Conservation (phyloP, 2,113 vertebrate genomes). For the Oncorhynchus masou region DNA sequence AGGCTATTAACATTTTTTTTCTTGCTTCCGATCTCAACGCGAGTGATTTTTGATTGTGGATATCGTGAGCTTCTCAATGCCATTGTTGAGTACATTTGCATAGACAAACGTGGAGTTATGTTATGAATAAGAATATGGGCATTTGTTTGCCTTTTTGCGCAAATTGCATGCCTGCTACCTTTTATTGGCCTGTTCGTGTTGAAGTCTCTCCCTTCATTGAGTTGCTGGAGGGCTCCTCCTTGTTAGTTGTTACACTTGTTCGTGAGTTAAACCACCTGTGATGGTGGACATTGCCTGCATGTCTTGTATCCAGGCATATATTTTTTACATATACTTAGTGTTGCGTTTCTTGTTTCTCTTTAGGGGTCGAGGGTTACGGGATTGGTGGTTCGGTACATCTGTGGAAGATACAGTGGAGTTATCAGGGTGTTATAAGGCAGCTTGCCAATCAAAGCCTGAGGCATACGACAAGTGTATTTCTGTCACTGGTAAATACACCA, state of each 20-base stretch:
- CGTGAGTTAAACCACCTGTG: conserved; percentile 64
- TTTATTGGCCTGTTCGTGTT: conserved; percentile 25
- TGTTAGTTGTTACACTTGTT: conserved; percentile 51
- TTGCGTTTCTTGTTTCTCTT: conserved; percentile 57
- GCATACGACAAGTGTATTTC: conserved; percentile 45
- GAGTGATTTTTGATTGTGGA: conserved; percentile 54
- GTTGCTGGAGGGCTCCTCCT: conserved; percentile 37
- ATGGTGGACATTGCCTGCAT: conserved; percentile 73
- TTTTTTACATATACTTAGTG: conserved; percentile 54
- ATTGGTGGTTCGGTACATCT: conserved; percentile 74
- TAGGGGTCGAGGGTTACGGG: conserved; percentile 59
- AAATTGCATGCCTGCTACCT: conserved; percentile 59
- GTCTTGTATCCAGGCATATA: conserved; percentile 55
- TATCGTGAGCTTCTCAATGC: conserved; percentile 68
- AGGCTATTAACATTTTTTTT: conserved; percentile 37
- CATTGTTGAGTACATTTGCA: conserved; percentile 71
- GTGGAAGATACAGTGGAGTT: conserved; percentile 77
- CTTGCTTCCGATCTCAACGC: conserved; percentile 5
- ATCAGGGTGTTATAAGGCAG: conserved; percentile 67
- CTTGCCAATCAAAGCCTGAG: conserved; percentile 65
- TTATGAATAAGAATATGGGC: conserved; percentile 68
- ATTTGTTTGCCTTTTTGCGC: conserved; percentile 25
- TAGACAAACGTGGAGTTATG: conserved; percentile 77
- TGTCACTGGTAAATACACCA: conserved; percentile 51
- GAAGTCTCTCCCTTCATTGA: conserved; percentile 33